Evolutionary conservation across 64 coral and sea anemone genomes (phyloP), one percentile per base, ranked within the genome.

Genomic region (Anthopleura sola): DNA sequence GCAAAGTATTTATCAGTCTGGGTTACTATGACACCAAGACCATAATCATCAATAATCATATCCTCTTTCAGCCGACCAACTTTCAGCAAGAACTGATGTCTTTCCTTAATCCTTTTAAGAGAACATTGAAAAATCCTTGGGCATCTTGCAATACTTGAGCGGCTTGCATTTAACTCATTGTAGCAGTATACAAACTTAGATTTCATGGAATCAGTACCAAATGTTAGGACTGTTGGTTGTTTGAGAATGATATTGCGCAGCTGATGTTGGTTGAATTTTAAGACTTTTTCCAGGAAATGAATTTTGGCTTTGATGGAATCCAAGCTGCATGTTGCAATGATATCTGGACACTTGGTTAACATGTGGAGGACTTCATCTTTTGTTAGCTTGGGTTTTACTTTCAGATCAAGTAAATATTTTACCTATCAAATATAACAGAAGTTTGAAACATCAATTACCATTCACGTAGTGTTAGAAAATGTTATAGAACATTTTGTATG

Each of bases 91-190:
- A 84, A 98, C 34, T 83, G 66, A 82, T 98, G 96, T 48, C 96
- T 89, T 74, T 98, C 96, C 87, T 89, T 92, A 14, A 98, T 94
- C 62, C 96, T 84, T 50, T 94, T 91, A 17, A 92, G 80, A 7
- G 96, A 98, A 48, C 96, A 98, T 66, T 98, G 96, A 77, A 94
- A 98, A 40, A 98, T 16, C 48, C 96, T 89, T 3, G 96, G 96
- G 37, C 96, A 94, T 17, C 86, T 90, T 36, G 96, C 92, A 54
- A 98, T 98, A 37, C 90, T 78, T 18, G 92, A 86, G 18, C 81
- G 90, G 56, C 92, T 91, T 15, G 82, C 68, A 78, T 94, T 90
- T 13, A 98, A 81, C 62, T 91, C 85, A 20, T 91, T 78, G 89
- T 74, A 94, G 49, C 96, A 98, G 32, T 98, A 98, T 31, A 64